Evolutionary conservation across 2,888 invertebrate genomes (phyloP).

Genomic region (Lasioglossum marginatum): DNA sequence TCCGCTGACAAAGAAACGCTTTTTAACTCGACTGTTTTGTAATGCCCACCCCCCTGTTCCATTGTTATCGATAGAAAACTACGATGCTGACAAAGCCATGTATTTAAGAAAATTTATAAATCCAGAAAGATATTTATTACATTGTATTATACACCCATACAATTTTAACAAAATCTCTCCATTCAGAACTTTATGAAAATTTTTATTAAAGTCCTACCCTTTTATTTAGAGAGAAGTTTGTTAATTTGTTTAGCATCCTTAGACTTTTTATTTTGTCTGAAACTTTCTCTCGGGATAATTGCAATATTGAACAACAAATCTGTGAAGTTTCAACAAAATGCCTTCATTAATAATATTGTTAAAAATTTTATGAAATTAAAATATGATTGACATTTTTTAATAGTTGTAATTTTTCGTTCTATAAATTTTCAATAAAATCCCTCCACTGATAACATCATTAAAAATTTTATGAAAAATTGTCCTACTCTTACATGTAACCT

Average conservation of each 20-base stretch:
- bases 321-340: no score
- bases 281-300: no score
- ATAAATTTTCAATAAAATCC: not conserved
- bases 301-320: no score
- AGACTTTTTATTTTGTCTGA: no score
- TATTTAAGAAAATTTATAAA: not conserved
- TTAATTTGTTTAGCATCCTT: not conserved
- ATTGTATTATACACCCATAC: not conserved
- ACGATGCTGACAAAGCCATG: slow-evolving; percentile 1
- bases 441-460: not conserved
- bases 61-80: slow-evolving; percentile 15
- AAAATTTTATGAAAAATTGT: not conserved
- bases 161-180: not conserved
- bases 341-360: no score
- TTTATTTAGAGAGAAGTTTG: not conserved
- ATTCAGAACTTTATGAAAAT: not conserved
- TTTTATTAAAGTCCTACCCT: not conserved
- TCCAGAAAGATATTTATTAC: not conserved
- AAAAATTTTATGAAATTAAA: no score
- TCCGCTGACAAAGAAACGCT: slow-evolving; percentile 23
- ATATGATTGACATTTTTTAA: no score
- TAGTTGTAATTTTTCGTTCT: no score
- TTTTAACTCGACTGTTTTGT: slow-evolving; percentile 27
- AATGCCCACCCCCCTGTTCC: not conserved
- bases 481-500: not conserved